phyloP scores from a whole-genome alignment of 2,113 vertebrate genomes.

The Oryzias curvinotus region DNA sequence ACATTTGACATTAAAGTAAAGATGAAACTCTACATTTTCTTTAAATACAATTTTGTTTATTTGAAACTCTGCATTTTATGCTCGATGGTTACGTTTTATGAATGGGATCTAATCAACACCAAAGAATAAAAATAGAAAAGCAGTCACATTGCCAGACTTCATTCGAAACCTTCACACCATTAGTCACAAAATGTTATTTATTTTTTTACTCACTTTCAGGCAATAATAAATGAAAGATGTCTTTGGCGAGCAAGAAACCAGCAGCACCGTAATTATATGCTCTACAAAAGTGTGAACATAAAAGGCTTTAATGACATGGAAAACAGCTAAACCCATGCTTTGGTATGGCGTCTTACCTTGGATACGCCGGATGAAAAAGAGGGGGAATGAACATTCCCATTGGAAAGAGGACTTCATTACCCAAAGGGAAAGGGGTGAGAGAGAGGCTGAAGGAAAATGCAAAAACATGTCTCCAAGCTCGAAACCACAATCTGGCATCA shows the following conservation, averaged over 20 bases:
- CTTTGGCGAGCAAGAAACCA: slow-evolving; percentile 76
- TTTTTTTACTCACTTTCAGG: slow-evolving; percentile 68
- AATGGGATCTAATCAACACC: no score
- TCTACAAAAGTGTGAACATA: slow-evolving; percentile 46
- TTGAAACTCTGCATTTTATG: no score
- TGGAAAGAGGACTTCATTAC: slow-evolving; percentile 71
- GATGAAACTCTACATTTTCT: no score
- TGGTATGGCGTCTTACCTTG: slow-evolving; percentile 59
- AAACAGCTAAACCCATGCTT: neutral
- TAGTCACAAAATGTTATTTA: no score
- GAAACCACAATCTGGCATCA: neutral
- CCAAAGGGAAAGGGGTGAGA: slow-evolving; percentile 54
- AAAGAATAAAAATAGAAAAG: no score
- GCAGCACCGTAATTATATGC: slow-evolving; percentile 75
- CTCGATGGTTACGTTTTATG: no score
- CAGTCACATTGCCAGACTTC: no score
- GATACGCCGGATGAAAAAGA: slow-evolving; percentile 75
- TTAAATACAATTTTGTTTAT: no score
- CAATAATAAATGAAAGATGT: slow-evolving; percentile 73
- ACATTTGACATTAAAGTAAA: no score
- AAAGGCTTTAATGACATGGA: neutral
- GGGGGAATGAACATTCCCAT: slow-evolving; percentile 77
- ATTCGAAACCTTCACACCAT: no score
- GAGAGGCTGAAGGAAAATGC: slow-evolving; percentile 57
- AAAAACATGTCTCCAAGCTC: neutral